These are phyloP conservation scores for Harpagoxenus sublaevis DNA, from an alignment of 2,888 invertebrate species.

Conservation along the genomic window DNA sequence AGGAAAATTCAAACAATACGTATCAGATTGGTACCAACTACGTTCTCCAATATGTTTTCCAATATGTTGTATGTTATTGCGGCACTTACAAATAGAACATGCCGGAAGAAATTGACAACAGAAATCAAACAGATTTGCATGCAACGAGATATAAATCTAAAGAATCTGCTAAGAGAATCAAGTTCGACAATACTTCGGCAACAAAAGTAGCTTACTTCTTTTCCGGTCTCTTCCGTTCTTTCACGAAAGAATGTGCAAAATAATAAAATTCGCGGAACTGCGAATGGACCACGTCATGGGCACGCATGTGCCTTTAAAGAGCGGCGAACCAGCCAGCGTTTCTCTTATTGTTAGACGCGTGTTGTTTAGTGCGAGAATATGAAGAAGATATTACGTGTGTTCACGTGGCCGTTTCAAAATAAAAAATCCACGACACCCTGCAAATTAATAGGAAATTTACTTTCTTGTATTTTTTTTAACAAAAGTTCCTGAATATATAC, in stretches of 20 bases:
- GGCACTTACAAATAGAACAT: neutral
- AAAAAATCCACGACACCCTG: neutral
- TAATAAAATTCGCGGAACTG: neutral
- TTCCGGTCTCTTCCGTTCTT: too few species aligned
- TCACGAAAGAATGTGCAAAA: neutral
- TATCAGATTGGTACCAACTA: neutral
- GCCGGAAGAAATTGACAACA: neutral
- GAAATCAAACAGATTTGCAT: neutral
- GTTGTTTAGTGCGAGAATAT: conserved; percentile 14
- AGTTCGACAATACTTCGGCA: neutral
- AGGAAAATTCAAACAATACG: neutral
- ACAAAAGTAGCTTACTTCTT: neutral
- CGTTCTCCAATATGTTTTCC: neutral
- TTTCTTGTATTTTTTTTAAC: neutral
- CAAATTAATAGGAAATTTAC: neutral
- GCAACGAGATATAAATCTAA: neutral
- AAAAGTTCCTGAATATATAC: neutral
- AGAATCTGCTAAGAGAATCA: neutral
- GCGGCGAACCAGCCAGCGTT: neutral
- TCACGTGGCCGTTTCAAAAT: neutral
- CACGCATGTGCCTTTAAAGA: conserved; percentile 16
- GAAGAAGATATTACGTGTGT: conserved; percentile 7
- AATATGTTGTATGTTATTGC: too few species aligned
- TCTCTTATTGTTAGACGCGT: neutral
- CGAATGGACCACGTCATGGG: neutral